Evolutionary conservation across 2,888 invertebrate genomes (phyloP).

Genomic region (Brachyptera risi): DNA sequence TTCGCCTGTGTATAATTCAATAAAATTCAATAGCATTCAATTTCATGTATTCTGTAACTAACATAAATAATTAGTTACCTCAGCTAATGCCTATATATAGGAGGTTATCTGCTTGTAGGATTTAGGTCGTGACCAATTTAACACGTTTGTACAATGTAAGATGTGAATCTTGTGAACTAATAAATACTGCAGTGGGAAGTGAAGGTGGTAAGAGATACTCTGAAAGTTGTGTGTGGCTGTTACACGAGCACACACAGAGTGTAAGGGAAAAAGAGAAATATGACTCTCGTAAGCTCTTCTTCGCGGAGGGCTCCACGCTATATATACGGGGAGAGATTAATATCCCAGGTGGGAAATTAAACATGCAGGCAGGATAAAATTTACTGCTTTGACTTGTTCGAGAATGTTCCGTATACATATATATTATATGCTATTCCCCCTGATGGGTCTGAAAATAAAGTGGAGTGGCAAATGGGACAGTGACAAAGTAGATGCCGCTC

Average conservation of each 20-base stretch:
- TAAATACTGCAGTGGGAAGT: background rate
- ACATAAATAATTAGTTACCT: too few relatives aligned
- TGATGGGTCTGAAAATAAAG: slow-evolving; percentile 26
- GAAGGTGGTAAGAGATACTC: slow-evolving; percentile 10
- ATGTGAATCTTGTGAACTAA: slow-evolving; percentile 1
- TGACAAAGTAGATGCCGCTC: slow-evolving; percentile 21
- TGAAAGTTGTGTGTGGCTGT: background rate
- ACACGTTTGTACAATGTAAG: slow-evolving; percentile 1
- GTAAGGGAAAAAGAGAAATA: slow-evolving; percentile 20
- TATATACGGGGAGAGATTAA: slow-evolving; percentile 26
- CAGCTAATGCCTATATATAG: too few relatives aligned
- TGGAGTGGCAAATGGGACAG: slow-evolving; percentile 28
- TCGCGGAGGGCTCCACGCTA: background rate
- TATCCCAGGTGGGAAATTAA: slow-evolving; percentile 29
- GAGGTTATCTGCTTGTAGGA: too few relatives aligned
- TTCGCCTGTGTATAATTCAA: too few relatives aligned
- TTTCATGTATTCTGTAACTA: too few relatives aligned
- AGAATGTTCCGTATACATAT: slow-evolving; percentile 22
- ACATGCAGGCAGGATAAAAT: slow-evolving; percentile 25
- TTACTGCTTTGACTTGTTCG: slow-evolving; percentile 27
- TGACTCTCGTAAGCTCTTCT: slow-evolving; percentile 25
- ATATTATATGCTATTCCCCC: slow-evolving; percentile 2
- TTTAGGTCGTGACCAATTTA: background rate
- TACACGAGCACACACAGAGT: too few relatives aligned
- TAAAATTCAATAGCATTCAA: too few relatives aligned